Evolutionary conservation across 2,888 invertebrate genomes (phyloP), one percentile per base, ranked within the genome.

Genomic region (Andrena bicolor): DNA sequence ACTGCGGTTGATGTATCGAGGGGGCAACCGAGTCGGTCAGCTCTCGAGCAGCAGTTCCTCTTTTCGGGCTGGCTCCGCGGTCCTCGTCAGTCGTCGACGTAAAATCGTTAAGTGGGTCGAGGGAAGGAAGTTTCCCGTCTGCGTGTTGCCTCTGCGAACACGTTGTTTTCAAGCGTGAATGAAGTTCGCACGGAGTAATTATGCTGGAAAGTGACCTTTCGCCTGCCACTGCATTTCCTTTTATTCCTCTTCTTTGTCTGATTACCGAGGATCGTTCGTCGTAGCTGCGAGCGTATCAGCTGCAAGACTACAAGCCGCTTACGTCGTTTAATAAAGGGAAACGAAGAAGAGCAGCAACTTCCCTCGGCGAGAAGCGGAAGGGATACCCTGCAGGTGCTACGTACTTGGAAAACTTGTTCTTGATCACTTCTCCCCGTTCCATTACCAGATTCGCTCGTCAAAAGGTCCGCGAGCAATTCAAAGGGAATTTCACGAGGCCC

Each of bases 81-180:
- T 61, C 51, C 71, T 49, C 72, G 78, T 85, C 86, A 86, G 76
- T 79, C 77, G 73, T 69, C 84, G 90, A 90, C 90, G 86, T 88
- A 90, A 90, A 90, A 90, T 90, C 90, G 90, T 90, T 90, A 89
- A 90, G 85, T 87, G 88, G 90, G 88, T 88, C 89, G 86, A 85
- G 10, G 76, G 68, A 77, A 76, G 73, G 79, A 84, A 88, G 71
- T 87, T 87, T 48, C 63, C 53, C 49, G 60, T 61, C 74, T 66
- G 68, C 71, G 82, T 78, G 81, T 58, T 76, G 69, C 66, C 71
- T 41, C 64, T 70, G 64, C 70, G 51, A 77, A 23, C 56, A 56
- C 56, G 56, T 23, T 81, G 83, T 86, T 81, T 75, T 77, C 76
- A 73, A 66, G 41, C 72, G 77, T 79, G 80, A 83, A 78, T 72